phyloP scores from a whole-genome alignment of 2,888 invertebrate genomes.

The Aspidapion aeneum region DNA sequence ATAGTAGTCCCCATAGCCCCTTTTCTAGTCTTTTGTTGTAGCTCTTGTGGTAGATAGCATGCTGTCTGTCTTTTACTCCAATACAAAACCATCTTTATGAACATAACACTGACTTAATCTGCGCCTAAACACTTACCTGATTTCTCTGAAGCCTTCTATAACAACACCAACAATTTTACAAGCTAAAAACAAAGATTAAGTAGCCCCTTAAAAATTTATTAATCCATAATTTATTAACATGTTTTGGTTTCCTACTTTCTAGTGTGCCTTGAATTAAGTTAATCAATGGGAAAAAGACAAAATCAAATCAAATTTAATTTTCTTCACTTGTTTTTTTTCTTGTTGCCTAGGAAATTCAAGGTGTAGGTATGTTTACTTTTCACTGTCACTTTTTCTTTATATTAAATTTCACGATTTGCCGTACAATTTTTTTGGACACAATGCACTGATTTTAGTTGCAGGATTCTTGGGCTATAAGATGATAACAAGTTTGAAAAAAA shows the following conservation, averaged over 20 bases:
- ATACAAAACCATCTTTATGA: too few relatives aligned
- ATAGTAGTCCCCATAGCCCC: too few relatives aligned
- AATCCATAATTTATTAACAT: not conserved
- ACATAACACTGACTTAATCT: too few relatives aligned
- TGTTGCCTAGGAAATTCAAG: too few relatives aligned
- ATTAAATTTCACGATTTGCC: slow-evolving; percentile 12
- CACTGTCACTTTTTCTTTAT: not conserved
- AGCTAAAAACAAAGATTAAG: too few relatives aligned
- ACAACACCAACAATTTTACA: too few relatives aligned
- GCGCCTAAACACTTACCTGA: not conserved
- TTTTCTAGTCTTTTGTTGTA: too few relatives aligned
- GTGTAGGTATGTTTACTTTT: not conserved
- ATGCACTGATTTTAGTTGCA: slow-evolving; percentile 5
- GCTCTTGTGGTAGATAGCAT: too few relatives aligned
- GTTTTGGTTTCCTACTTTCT: not conserved
- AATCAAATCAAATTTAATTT: not conserved
- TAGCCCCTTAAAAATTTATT: too few relatives aligned
- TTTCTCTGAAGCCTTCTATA: not conserved
- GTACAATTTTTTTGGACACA: slow-evolving; percentile 16
- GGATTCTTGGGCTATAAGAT: slow-evolving; percentile 14
- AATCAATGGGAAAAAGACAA: not conserved
- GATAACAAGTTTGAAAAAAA: slow-evolving; percentile 22
- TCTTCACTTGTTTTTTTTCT: not conserved
- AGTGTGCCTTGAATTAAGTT: not conserved
- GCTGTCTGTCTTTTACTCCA: too few relatives aligned